phyloP scores from a whole-genome alignment of 2,797 vertebrate species.

The Oreortyx pictus region DNA sequence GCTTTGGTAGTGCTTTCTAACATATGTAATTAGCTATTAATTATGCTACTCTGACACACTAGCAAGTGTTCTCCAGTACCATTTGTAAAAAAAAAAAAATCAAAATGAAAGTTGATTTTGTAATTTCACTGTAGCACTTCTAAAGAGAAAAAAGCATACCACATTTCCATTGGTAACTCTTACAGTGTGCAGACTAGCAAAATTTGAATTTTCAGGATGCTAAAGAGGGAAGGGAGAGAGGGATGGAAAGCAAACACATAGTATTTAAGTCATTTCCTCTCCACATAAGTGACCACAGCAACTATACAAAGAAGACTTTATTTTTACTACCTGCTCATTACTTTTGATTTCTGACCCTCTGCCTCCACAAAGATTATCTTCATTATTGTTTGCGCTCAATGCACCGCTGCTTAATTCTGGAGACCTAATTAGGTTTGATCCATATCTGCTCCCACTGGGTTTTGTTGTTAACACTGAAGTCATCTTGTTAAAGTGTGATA shows the following conservation, averaged over 20 bases:
- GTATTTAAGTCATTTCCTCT: constrained; percentile 57
- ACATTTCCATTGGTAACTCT: background rate
- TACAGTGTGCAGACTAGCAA: background rate
- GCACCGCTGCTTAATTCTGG: constrained; percentile 51
- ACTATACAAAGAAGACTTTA: constrained; percentile 70
- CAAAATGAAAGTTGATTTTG: background rate
- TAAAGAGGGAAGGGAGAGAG: background rate
- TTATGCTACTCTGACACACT: background rate
- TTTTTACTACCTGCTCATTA: constrained; percentile 78
- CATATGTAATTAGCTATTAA: background rate
- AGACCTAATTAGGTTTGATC: constrained; percentile 44
- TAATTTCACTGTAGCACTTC: background rate
- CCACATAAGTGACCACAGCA: constrained; percentile 70
- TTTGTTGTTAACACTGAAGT: constrained; percentile 51
- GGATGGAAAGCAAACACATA: background rate
- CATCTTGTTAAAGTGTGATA: constrained; percentile 44
- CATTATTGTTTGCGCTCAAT: constrained; percentile 59
- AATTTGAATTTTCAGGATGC: background rate
- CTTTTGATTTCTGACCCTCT: constrained; percentile 69
- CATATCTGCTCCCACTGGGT: constrained; percentile 28
- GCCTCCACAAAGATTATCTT: constrained; percentile 70
- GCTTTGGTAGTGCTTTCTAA: constrained; percentile 9
- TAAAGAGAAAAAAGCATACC: background rate
- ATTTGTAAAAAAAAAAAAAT: background rate
- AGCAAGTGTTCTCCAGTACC: background rate